Percentiles rank a stretch among this genome's conserved stretches.
Evolutionary conservation across 1,140 invertebrate species (phyloP).

Genomic region (Delia radicum): DNA sequence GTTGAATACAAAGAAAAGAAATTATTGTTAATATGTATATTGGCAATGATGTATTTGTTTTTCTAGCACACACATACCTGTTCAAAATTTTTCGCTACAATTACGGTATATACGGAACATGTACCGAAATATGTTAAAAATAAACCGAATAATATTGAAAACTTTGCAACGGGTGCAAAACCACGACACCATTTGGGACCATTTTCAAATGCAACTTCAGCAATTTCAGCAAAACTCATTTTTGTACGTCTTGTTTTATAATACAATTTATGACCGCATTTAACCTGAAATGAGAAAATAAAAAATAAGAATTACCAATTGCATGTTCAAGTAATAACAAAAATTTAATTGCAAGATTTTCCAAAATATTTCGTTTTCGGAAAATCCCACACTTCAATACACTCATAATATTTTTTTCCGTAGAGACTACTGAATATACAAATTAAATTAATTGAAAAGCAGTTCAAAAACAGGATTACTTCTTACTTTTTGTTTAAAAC

Average conservation of each 20-base stretch:
- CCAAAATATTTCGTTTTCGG: no score
- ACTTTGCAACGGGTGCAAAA: slow-evolving; percentile 67
- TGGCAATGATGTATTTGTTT: no score
- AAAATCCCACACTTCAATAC: no score
- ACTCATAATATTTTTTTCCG: no score
- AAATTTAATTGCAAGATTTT: no score
- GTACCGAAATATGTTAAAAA: slow-evolving; percentile 82
- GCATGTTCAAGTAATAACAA: no score
- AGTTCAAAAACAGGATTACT: no score
- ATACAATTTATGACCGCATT: slow-evolving; percentile 78
- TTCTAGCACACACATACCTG: slow-evolving; percentile 51
- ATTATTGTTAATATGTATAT: neutral
- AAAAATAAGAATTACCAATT: no score
- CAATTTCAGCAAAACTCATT: slow-evolving; percentile 78
- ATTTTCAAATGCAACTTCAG: slow-evolving; percentile 69
- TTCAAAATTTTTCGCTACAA: slow-evolving; percentile 73
- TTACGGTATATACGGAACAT: slow-evolving; percentile 80
- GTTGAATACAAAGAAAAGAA: slow-evolving; percentile 37
- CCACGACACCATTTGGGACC: slow-evolving; percentile 68
- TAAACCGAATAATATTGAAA: slow-evolving; percentile 63
- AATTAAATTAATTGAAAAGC: no score
- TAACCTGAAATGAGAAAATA: slow-evolving; percentile 72
- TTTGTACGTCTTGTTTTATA: slow-evolving; percentile 65
- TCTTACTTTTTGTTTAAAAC: no score
- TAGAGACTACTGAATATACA: no score